Evolutionary conservation across 2,888 invertebrate genomes (phyloP).

Genomic region (Meiosimyza decipiens): DNA sequence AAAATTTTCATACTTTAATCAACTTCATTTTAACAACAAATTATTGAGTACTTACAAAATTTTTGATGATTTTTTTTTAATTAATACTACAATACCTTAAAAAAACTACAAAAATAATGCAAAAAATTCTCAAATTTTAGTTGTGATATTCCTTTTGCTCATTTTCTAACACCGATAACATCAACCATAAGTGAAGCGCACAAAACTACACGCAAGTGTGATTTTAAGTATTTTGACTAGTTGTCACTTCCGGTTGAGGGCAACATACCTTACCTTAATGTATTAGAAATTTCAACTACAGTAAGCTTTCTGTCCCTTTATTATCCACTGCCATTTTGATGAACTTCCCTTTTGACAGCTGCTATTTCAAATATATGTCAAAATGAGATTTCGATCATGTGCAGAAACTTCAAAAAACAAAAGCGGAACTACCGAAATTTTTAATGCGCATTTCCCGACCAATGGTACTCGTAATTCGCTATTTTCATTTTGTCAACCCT

Average conservation of each 20-base stretch:
- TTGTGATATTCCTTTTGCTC: too few species aligned
- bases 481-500: background rate
- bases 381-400: conserved; percentile 16
- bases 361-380: background rate
- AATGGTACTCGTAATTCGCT: too few species aligned
- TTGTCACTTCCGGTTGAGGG: conserved; percentile 7
- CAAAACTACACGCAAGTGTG: background rate
- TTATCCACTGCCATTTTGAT: background rate
- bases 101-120: too few species aligned
- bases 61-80: too few species aligned
- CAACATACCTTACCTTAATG: background rate
- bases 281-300: background rate
- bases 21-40: too few species aligned
- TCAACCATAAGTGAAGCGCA: too few species aligned
- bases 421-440: background rate
- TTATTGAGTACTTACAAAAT: too few species aligned
- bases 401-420: conserved; percentile 4
- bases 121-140: too few species aligned
- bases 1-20: too few species aligned
- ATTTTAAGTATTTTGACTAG: background rate
- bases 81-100: too few species aligned
- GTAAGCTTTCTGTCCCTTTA: background rate
- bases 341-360: conserved; percentile 8
- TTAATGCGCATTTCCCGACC: background rate
- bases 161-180: too few species aligned